Conservation (phyloP, 1,140 invertebrate genomes). For the Nomia melanderi region DNA sequence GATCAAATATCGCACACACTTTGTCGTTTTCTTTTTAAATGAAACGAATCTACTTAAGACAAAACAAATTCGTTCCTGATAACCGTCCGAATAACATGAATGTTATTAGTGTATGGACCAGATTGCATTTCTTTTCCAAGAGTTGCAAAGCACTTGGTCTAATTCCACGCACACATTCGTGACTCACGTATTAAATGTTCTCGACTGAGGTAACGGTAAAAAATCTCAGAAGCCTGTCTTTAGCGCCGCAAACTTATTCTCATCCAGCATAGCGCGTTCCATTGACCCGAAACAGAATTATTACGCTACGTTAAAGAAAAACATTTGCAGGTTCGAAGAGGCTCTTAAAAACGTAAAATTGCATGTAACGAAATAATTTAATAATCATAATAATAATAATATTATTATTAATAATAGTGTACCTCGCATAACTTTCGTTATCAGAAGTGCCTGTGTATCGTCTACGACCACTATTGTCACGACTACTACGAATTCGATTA, state of each 20-base stretch:
- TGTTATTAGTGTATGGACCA: conserved; percentile 1
- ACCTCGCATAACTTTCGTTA: conserved; percentile 39
- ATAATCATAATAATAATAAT: conserved; percentile 51
- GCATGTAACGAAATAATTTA: conserved; percentile 63
- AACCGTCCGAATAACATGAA: not conserved
- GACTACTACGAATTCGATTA: conserved; percentile 48
- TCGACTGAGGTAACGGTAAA: not conserved
- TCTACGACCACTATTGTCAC: conserved; percentile 35
- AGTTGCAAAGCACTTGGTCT: conserved; percentile 24
- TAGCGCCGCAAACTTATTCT: conserved; percentile 7
- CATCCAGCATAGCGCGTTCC: conserved; percentile 14
- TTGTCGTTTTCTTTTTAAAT: not conserved
- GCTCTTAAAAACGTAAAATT: conserved; percentile 64
- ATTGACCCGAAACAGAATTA: conserved; percentile 13
- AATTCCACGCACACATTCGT: conserved; percentile 20
- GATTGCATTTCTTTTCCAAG: not conserved
- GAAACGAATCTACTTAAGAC: not conserved
- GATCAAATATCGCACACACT: not conserved
- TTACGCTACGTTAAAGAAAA: conserved; percentile 30
- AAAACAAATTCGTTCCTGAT: not conserved
- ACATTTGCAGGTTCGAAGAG: conserved; percentile 43
- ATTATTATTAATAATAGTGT: conserved; percentile 34
- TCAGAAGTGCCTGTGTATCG: conserved; percentile 25
- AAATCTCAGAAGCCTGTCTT: not conserved
- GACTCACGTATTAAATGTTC: conserved; percentile 1